Base-by-base conservation (phyloP, 1,140 invertebrate species). In the Papilio aristodemus region DNA sequence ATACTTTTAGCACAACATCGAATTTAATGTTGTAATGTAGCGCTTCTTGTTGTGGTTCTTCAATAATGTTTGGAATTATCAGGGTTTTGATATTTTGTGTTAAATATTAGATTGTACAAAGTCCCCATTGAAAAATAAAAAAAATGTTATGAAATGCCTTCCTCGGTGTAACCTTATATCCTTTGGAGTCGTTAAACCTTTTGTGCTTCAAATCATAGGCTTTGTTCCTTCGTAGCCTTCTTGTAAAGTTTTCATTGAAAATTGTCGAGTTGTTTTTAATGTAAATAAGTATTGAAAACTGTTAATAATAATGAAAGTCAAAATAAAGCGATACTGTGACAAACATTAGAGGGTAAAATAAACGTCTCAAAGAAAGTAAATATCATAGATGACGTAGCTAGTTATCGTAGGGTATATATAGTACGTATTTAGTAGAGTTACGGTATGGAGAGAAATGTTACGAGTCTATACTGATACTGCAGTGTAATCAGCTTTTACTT, bases 311-410 rank as follows among this genome's bases (percentile, higher is more conserved):
- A 85, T 79, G 77, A 79, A 90, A 89, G 89, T 90, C 87, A 91
- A 89, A 90, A 89, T 90, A 89, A 91, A 91, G 89, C 89, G 85
- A 87, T 77, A 89, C 89, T 91, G 89, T 91, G 89, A 91, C 77
- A 90, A 91, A 87, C 80, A 86, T 87, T 90, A 90, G 88, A 89
- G 77, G 79, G 74, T 91, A 89, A 87, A 80, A 78, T 82, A 83
- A 72, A 77, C 82, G 87, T 89, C 89, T 87, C 78, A 83, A 84
- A 79, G 77, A 81, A 85, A 86, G 79, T 78, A 80, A 84, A 89
- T 91, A 90, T 91, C 86, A 89, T 86, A 84, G 81, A 85, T 60
- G 85, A 84, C 84, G 84, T 87, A 81, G 86, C n/a, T 86, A 87
- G 79, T 78, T 87, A 79, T 89, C 86, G 87, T 90, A 89, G 82